Evolutionary conservation across 2,888 invertebrate genomes (phyloP), one percentile per base, ranked within the genome.

Genomic region (Eupithecia abbreviata): DNA sequence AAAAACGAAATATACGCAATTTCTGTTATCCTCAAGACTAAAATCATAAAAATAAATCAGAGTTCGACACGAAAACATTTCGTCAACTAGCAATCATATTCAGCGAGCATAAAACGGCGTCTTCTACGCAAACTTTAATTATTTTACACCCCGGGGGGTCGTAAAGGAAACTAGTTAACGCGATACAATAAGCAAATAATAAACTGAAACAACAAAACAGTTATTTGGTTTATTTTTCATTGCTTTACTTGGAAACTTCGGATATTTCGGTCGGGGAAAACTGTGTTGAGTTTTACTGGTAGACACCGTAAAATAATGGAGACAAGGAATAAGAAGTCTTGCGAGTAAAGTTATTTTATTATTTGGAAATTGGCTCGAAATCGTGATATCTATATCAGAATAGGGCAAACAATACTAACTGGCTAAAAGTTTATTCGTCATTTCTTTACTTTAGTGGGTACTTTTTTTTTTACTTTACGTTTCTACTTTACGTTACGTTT

Each of bases 181-280:
- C 90, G 88, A 91, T 90, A 92, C 93, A 93, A 93, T 93, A 93
- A 93, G 93, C 93, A 82, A 83, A 81, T 87, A 84, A 88, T 91
- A 89, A 90, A 90, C 85, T 82, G 86, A 89, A 89, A 90, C 88
- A 88, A 89, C 84, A 87, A 87, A 85, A 88, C 83, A 84, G 77
- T 82, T 84, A 84, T 82, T 85, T 82, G 80, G 82, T 86, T 85
- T 87, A 84, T 86, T 88, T 87, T 81, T 81, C 68, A 80, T 73
- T 71, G 79, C 76, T 76, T 75, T 49, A 76, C 58, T 81, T 79
- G 77, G 77, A 65, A 72, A 80, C 74, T 80, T 77, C 10, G 71
- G 77, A 73, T 73, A 69, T 72, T 67, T 71, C 83, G 84, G 83
- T 80, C 81, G 81, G 78, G 80, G 71, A 71, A 72, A 41, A 73